Evolutionary conservation across 1,140 invertebrate genomes (phyloP).

Genomic region (Aphelenchoides avenae): DNA sequence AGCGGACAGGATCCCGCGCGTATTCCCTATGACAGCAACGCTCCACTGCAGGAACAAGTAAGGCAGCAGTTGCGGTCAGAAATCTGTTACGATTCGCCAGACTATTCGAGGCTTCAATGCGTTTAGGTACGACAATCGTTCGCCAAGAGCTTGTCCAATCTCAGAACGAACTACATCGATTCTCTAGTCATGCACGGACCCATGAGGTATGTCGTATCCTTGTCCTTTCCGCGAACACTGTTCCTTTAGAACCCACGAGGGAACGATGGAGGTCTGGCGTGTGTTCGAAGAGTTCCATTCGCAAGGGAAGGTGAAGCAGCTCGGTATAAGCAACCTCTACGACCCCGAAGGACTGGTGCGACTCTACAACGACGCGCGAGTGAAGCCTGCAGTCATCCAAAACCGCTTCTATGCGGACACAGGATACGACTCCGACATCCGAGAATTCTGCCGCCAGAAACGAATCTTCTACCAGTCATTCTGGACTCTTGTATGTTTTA

Average conservation of each 20-base stretch:
- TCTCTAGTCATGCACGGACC: conserved; percentile 35
- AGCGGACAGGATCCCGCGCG: conserved; percentile 30
- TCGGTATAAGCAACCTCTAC: conserved; percentile 34
- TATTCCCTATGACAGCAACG: conserved; percentile 33
- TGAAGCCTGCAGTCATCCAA: conserved; percentile 39
- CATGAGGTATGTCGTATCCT: conserved; percentile 13
- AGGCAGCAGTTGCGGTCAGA: neutral
- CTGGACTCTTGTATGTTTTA: conserved; percentile 30
- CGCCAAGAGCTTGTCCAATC: conserved; percentile 26
- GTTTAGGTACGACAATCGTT: conserved; percentile 32
- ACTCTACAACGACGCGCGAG: conserved; percentile 26
- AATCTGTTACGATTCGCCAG: neutral
- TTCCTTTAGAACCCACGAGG: conserved; percentile 15
- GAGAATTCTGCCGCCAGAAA: conserved; percentile 24
- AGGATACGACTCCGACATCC: conserved; percentile 31
- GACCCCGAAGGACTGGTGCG: conserved; percentile 4
- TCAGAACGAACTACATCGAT: conserved; percentile 34
- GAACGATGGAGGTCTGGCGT: conserved; percentile 29
- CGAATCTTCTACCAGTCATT: conserved; percentile 35
- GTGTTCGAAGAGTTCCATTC: conserved; percentile 32
- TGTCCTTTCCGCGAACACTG: neutral
- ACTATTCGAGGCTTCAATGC: neutral
- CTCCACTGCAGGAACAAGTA: conserved; percentile 24
- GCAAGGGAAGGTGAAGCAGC: conserved; percentile 27
- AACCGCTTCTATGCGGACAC: conserved; percentile 35